These are phyloP conservation scores for Xanthia icteritia DNA, from an alignment of 2,888 invertebrate genomes.

Conservation along the genomic window DNA sequence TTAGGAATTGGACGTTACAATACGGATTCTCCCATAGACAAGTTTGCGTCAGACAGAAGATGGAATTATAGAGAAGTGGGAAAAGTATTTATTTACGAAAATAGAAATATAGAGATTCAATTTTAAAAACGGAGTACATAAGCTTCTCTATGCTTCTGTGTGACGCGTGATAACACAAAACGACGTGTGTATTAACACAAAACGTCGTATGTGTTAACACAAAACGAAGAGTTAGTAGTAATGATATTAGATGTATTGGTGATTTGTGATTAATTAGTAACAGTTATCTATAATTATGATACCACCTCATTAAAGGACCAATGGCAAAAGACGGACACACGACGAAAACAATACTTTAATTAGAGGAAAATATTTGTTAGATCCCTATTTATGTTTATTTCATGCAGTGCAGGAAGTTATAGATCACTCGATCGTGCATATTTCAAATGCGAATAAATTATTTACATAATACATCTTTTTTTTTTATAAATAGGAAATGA, in stretches of 20 bases:
- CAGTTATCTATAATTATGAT: neutral
- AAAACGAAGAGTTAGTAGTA: constrained; percentile 21
- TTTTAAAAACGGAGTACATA: neutral
- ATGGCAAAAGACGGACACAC: neutral
- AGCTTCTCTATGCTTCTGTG: neutral
- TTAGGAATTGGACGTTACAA: constrained; percentile 38
- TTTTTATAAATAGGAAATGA: neutral
- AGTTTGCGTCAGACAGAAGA: constrained; percentile 11
- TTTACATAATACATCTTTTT: neutral
- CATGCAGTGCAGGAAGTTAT: neutral
- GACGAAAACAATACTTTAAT: neutral
- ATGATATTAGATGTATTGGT: neutral
- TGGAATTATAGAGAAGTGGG: neutral
- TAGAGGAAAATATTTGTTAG: neutral
- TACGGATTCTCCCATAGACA: constrained; percentile 17
- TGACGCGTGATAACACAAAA: neutral
- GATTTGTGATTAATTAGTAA: neutral
- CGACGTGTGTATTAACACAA: neutral
- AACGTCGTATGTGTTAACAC: neutral
- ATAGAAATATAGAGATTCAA: neutral
- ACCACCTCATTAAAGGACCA: constrained; percentile 8
- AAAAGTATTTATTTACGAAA: neutral
- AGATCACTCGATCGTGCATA: neutral
- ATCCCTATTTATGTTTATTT: neutral
- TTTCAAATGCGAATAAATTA: neutral